Base-by-base conservation (phyloP, 1,140 invertebrate genomes). In the Conus ventricosus region DNA sequence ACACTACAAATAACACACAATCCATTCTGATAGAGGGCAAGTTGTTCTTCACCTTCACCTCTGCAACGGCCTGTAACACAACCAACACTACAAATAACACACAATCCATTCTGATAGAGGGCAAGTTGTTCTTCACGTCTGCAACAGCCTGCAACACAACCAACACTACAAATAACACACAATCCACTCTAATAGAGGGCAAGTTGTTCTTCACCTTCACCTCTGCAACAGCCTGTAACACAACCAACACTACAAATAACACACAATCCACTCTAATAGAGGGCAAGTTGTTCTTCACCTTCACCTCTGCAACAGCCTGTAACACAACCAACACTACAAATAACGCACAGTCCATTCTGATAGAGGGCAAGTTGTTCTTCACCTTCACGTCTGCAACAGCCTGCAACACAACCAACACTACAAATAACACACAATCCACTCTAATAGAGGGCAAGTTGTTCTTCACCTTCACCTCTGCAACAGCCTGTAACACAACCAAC, bases 111-210 rank as follows among this genome's bases (percentile, higher is more conserved):
- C 95, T 96, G 84, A 99, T 97, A 6, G 98, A 97, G 25, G 98
- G 98, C 89, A 98, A 95, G 95, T 99, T 99, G 84, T 96, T 98
- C 1, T 99, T 96, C 91, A 99, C 97, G 92, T 99, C 99, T 2
- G 98, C 97, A 88, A 96, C 96, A 20, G 97, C 96, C 96, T 97
- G 89, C 89, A 78, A 54, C 27, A 54, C 53, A 23, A 0, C 39
- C 39, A 39, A 39, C 39, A 39, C 39, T 39, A 39, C 39, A 39
- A 39, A 39, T 39, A 39, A 39, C 39, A 39, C 39, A 39, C 39
- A 39, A 3, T 39, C 39, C 39, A 39, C 39, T 39, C 39, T 39
- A 3, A 39, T 39, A 39, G 39, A 39, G 39, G 39, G 39, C 39
- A 39, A 39, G 39, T 39, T 39, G 39, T 39, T 39, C 39, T 39